phyloP scores from a whole-genome alignment of 2,888 invertebrate species.

The Pristionchus entomophagus region DNA sequence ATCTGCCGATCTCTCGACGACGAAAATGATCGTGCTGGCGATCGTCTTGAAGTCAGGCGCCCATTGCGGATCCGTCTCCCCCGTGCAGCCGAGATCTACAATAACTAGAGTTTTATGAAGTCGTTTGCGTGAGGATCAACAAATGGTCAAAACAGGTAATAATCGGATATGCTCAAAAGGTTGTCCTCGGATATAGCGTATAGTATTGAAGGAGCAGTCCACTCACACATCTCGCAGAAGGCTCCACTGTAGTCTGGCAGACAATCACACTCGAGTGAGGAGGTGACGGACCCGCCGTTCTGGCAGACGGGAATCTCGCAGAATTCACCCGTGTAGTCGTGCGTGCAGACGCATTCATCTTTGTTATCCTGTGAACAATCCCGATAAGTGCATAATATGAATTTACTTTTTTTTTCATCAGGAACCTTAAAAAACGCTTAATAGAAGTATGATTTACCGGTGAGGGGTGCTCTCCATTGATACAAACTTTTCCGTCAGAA shows the following conservation, averaged over 20 bases:
- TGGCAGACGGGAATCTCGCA: conserved; percentile 42
- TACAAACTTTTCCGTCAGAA: background rate
- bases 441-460: background rate
- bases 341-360: background rate
- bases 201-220: background rate
- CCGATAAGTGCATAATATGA: background rate
- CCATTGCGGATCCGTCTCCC: background rate
- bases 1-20: background rate
- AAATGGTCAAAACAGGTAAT: too few species aligned
- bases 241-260: background rate
- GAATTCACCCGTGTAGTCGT: background rate
- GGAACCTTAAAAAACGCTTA: too few species aligned
- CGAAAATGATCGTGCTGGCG: conserved; percentile 39
- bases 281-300: background rate
- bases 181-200: too few species aligned
- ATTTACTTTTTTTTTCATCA: too few species aligned
- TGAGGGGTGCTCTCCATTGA: background rate
- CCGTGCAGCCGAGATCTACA: background rate
- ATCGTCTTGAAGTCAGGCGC: background rate
- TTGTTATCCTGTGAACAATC: background rate
- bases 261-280: conserved; percentile 13
- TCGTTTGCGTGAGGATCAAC: too few species aligned
- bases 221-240: conserved; percentile 37
- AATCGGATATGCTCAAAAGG: too few species aligned
- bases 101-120: background rate